Base-by-base conservation (phyloP, 2,113 vertebrate genomes). In the Hymenochirus boettgeri region DNA sequence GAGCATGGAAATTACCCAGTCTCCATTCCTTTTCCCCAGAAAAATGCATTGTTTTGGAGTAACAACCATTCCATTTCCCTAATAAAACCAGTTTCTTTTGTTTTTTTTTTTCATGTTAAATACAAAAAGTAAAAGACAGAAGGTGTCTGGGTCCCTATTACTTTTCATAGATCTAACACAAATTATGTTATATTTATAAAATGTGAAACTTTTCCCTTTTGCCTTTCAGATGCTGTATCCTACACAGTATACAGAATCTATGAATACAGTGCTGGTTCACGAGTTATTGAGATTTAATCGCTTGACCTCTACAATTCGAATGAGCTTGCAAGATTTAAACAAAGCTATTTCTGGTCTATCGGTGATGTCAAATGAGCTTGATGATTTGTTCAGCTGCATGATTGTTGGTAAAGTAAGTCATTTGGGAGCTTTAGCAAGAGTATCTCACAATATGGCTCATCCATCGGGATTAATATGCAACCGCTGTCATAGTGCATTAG, bases 401-500 rank as follows among this genome's bases (percentile, higher is more conserved):
- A 69, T 70, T 61, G 64, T 74, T 27, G 73, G 70, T 62, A 74
- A 74, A 60, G 73, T 74, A 54, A 67, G 65, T 67, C 31, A 67
- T 67, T 67, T 67, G 47, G 22, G 47, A 51, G 24, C 56, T 59
- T 22, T 58, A 60, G 56, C 53, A 60, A 59, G 35, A 25, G 48
- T 42, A 27, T 25, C 57, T 53, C 47, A 60, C 58, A 69, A 59
- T 69, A 53, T 53, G 46, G 65, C 48, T 60, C 23, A 27, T 35
- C 63, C 57, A 53, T 53, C 26, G 57, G 46, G 65, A 60, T 69
- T 69, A 69, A 60, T 60, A 60, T 69, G 65, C 65, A 69, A 53
- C 33, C 27, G 57, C 65, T 69, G 65, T 60, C 65, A 69, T 46
- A 45, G 48, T 52, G 33, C 57, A 69, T 69, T 69, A 60, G 31